Evolutionary conservation across 2,888 invertebrate genomes (phyloP).

Genomic region (Drosophila testacea): DNA sequence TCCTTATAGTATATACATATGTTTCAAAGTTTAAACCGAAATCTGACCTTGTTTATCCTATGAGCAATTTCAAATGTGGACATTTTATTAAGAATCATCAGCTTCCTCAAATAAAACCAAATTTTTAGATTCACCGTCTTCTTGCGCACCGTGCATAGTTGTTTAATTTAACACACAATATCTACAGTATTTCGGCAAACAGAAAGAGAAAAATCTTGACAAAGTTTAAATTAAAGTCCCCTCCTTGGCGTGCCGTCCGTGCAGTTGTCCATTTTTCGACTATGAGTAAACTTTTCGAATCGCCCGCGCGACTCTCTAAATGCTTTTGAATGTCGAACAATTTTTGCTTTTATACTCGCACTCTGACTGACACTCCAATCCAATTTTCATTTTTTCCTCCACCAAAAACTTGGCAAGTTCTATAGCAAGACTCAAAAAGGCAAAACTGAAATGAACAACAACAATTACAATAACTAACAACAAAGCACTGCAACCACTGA

Average conservation of each 20-base stretch:
- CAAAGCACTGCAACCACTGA: constrained; percentile 25
- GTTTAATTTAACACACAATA: constrained; percentile 45
- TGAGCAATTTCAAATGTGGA: no score
- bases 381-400: constrained; percentile 64
- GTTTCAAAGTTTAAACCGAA: no score
- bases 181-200: constrained; percentile 42
- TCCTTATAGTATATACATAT: no score
- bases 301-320: constrained; percentile 57
- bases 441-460: constrained; percentile 43
- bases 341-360: constrained; percentile 44
- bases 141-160: constrained; percentile 12
- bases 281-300: constrained; percentile 51
- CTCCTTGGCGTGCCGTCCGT: constrained; percentile 21
- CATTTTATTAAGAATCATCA: no score
- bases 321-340: constrained; percentile 62
- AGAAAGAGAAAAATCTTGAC: not conserved
- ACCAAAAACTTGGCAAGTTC: constrained; percentile 37
- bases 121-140: no score
- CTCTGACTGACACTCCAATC: constrained; percentile 39
- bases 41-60: no score
- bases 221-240: constrained; percentile 73
- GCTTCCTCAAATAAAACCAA: no score
- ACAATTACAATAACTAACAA: constrained; percentile 18
- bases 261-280: constrained; percentile 26
- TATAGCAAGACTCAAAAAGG: constrained; percentile 32